Conservation (phyloP, 2,888 invertebrate genomes). For the Charanyca ferruginea region DNA sequence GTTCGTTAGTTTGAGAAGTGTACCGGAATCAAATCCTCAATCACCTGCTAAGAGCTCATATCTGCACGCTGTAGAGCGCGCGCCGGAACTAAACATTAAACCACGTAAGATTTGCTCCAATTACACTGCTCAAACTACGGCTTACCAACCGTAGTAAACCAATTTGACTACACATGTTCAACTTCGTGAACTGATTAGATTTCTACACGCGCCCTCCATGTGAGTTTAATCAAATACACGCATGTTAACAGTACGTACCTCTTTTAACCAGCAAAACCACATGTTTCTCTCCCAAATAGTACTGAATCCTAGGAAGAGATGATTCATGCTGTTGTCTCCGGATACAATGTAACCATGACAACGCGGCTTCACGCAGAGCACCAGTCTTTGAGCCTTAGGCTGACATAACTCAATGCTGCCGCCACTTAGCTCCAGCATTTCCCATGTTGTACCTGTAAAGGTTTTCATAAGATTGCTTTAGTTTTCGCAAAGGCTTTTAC, state of each 20-base stretch:
- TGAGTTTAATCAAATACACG: conserved; percentile 25
- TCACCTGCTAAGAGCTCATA: conserved; percentile 76
- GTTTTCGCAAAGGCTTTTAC: not conserved
- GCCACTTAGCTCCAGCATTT: conserved; percentile 85
- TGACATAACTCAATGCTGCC: conserved; percentile 85
- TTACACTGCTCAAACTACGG: conserved; percentile 59
- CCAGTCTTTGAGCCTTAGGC: conserved; percentile 85
- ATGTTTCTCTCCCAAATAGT: conserved; percentile 93
- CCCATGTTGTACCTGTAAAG: conserved; percentile 82
- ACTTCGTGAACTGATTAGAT: conserved; percentile 39
- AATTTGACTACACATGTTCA: conserved; percentile 48
- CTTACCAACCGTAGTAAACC: conserved; percentile 49
- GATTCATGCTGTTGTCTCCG: conserved; percentile 82
- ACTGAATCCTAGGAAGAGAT: conserved; percentile 92
- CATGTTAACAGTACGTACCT: conserved; percentile 82
- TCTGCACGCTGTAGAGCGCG: conserved; percentile 59
- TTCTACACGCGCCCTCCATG: conserved; percentile 32
- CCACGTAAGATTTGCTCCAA: conserved; percentile 68
- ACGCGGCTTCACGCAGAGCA: conserved; percentile 86
- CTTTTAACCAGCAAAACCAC: conserved; percentile 92
- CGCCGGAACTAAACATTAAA: conserved; percentile 66
- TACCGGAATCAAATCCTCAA: conserved; percentile 87
- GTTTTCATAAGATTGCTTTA: not conserved
- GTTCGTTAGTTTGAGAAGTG: conserved; percentile 88
- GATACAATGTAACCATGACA: conserved; percentile 78